Percentiles rank a stretch among this genome's conserved stretches.
Conservation (phyloP, 2,113 vertebrate species). For the Eptesicus fuscus region DNA sequence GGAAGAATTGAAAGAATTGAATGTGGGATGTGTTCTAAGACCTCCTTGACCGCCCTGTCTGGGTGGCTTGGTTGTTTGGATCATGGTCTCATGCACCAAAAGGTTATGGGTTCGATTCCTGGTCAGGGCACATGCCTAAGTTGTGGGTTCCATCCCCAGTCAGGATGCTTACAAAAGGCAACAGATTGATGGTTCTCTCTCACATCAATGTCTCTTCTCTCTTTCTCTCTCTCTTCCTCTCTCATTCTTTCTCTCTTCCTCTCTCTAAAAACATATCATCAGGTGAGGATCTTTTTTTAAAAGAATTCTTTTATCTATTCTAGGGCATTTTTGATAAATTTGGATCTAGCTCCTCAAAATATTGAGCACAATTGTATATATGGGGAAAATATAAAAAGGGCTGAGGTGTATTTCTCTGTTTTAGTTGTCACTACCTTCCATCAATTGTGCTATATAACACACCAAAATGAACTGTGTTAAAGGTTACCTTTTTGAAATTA, state of each 20-base stretch:
- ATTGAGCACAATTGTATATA: neutral
- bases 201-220: neutral
- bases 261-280: neutral
- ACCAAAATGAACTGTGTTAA: neutral
- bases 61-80: neutral
- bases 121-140: neutral
- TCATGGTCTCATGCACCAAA: neutral
- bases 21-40: neutral
- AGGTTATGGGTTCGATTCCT: neutral
- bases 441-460: neutral
- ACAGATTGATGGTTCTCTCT: neutral
- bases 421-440: neutral
- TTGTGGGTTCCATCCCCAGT: neutral
- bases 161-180: neutral
- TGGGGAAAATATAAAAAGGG: neutral
- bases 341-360: neutral
- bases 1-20: neutral
- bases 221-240: too few relatives aligned
- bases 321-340: neutral
- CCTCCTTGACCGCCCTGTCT: neutral
- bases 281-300: neutral
- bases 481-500: neutral
- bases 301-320: neutral
- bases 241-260: neutral
- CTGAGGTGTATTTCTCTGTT: neutral